Evolutionary conservation across 2,797 vertebrate genomes (phyloP).

Genomic region (Stomatorhinus walkeri): DNA sequence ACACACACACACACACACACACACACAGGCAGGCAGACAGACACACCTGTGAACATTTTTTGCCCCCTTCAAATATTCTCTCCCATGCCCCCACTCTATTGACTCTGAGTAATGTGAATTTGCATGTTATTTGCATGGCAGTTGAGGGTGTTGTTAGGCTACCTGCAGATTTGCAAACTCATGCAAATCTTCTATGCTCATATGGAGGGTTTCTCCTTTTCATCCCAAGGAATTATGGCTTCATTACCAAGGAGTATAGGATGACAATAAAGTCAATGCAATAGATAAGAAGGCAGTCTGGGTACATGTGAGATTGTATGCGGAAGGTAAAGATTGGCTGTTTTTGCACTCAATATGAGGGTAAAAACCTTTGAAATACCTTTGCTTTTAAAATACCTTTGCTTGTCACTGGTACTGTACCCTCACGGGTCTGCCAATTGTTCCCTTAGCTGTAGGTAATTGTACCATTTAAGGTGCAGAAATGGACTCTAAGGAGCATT

Average conservation of each 20-base stretch:
- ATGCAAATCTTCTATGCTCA: slow-evolving; percentile 13
- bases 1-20: neutral
- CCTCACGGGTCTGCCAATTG: no score
- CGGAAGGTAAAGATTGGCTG: neutral
- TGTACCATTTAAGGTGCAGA: no score
- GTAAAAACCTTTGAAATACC: no score
- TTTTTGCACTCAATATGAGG: neutral
- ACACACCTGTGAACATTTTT: slow-evolving; percentile 5
- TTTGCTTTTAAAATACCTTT: no score
- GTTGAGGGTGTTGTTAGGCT: slow-evolving; percentile 23
- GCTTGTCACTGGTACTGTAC: no score
- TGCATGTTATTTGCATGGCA: slow-evolving; percentile 29
- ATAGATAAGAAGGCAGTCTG: neutral
- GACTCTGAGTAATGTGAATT: slow-evolving; percentile 14
- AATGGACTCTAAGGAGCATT: no score
- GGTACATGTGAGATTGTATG: neutral
- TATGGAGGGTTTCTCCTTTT: neutral
- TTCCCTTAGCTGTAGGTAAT: no score
- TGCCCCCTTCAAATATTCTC: neutral
- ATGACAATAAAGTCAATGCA: neutral
- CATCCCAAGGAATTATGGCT: neutral
- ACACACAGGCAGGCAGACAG: neutral
- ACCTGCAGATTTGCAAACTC: slow-evolving; percentile 21
- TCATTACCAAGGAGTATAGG: neutral
- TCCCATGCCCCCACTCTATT: neutral